Evolutionary conservation across 2,797 vertebrate genomes (phyloP).

Genomic region (Enteromius afrohamiltoni): DNA sequence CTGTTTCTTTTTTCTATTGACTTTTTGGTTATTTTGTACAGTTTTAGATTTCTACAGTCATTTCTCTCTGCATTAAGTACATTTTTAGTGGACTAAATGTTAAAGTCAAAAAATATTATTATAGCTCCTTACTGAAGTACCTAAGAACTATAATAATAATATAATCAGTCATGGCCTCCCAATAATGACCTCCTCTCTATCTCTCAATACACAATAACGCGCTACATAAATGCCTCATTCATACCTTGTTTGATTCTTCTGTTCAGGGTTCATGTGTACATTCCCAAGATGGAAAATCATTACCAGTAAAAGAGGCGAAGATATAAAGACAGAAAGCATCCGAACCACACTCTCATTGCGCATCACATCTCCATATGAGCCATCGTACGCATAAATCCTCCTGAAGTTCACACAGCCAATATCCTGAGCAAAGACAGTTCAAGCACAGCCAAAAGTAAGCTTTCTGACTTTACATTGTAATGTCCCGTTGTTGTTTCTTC

Average conservation of each 20-base stretch:
- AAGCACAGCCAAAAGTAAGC: not conserved
- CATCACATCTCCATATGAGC: not conserved
- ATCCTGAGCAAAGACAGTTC: not conserved
- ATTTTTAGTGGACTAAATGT: not conserved
- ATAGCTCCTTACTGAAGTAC: no score
- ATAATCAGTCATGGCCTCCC: no score
- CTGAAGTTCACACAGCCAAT: not conserved
- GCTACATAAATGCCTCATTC: no score
- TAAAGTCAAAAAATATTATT: no score
- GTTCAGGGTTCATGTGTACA: conserved; percentile 64
- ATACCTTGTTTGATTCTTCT: conserved; percentile 25
- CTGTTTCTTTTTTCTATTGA: not conserved
- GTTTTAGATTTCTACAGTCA: not conserved
- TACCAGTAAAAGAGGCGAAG: conserved; percentile 62
- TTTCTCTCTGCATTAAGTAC: not conserved
- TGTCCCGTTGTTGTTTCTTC: not conserved
- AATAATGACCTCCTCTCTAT: no score
- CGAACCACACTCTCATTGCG: not conserved
- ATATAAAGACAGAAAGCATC: conserved; percentile 52
- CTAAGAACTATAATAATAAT: not conserved
- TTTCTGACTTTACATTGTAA: not conserved
- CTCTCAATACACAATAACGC: no score
- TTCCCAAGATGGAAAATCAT: conserved; percentile 52
- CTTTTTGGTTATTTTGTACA: not conserved
- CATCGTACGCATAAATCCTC: not conserved